Conservation (phyloP, 2,888 invertebrate genomes). For the Agonopterix heracliana region DNA sequence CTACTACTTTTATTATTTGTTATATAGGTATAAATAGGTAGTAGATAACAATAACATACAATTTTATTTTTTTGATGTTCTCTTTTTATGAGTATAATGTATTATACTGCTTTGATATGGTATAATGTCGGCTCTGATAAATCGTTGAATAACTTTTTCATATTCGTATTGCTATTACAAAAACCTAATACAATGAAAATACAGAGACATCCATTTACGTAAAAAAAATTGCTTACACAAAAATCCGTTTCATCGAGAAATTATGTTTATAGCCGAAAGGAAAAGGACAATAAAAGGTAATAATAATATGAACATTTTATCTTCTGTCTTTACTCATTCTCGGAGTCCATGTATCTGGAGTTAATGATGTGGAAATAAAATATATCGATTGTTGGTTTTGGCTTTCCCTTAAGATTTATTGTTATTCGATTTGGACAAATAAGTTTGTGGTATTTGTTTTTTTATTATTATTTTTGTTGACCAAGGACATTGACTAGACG, state of each 20-base stretch:
- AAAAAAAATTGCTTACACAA: conserved; percentile 6
- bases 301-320: conserved; percentile 17
- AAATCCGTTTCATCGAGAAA: conserved; percentile 4
- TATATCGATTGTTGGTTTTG: conserved; percentile 47
- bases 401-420: conserved; percentile 33
- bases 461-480: too few relatives aligned
- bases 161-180: too few relatives aligned
- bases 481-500: too few relatives aligned
- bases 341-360: conserved; percentile 49
- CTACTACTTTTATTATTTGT: too few relatives aligned
- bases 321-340: conserved; percentile 34
- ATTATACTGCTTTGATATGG: too few relatives aligned
- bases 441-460: neutral
- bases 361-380: conserved; percentile 64
- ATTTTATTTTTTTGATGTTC: too few relatives aligned
- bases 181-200: too few relatives aligned
- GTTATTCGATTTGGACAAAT: conserved; percentile 9
- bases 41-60: too few relatives aligned
- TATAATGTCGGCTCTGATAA: too few relatives aligned
- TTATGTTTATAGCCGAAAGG: conserved; percentile 9
- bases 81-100: too few relatives aligned
- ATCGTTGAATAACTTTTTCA: too few relatives aligned
- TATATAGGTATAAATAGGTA: too few relatives aligned
- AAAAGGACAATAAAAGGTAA: conserved; percentile 13
- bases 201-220: neutral